These are phyloP conservation scores for Phrynocephalus versicolor DNA, from an alignment of 2,113 vertebrate species.

Conservation along the genomic window DNA sequence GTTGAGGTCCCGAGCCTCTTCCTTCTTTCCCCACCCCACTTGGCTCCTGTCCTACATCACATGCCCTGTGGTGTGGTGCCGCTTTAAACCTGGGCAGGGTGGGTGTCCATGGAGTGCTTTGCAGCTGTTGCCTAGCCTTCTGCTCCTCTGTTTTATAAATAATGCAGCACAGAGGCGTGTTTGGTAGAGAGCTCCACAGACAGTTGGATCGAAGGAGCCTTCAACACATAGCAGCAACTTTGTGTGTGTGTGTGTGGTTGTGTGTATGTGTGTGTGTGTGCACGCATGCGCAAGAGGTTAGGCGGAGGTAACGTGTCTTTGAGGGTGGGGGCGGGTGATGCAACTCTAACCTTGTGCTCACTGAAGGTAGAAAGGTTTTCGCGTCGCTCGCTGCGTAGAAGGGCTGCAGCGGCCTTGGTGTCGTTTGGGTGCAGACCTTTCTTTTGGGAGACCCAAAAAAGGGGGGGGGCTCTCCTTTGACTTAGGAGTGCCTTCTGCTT, in stretches of 20 bases:
- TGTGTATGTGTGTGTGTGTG: neutral
- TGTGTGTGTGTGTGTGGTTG: neutral
- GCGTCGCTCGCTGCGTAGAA: neutral
- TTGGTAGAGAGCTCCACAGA: constrained; percentile 48
- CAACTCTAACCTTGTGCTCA: constrained; percentile 2
- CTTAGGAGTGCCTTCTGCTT: neutral
- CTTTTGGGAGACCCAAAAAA: neutral
- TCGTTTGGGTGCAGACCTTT: neutral
- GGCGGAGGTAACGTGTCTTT: neutral
- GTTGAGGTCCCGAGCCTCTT: neutral
- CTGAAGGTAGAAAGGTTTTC: neutral
- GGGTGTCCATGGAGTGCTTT: constrained; percentile 34
- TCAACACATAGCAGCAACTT: constrained; percentile 21
- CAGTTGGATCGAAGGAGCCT: constrained; percentile 47
- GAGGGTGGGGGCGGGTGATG: neutral
- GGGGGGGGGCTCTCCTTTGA: no score
- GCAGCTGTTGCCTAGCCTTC: constrained; percentile 64
- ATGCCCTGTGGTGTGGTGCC: constrained; percentile 51
- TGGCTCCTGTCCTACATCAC: constrained; percentile 27
- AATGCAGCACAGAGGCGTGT: constrained; percentile 63
- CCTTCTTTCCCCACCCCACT: neutral
- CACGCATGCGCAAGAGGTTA: neutral
- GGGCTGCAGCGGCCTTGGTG: neutral
- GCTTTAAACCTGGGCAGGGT: constrained; percentile 52
- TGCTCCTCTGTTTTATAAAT: constrained; percentile 72